phyloP scores from a whole-genome alignment of 2,797 vertebrate genomes.

The Gephyroberyx darwinii region DNA sequence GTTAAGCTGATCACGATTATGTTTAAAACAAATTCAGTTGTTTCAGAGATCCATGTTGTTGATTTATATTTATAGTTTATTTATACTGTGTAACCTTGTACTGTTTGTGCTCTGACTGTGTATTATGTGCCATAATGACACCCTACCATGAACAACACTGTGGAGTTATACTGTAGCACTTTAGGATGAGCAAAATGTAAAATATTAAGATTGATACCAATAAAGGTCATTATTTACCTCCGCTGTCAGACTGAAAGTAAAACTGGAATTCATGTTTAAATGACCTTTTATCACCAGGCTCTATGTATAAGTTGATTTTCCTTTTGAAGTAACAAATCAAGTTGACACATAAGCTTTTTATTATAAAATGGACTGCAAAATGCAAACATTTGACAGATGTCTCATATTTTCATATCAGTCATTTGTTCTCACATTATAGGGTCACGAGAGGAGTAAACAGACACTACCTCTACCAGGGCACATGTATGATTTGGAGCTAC shows the following conservation, averaged over 20 bases:
- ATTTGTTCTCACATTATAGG: slow-evolving; percentile 49
- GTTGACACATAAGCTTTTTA: slow-evolving; percentile 32
- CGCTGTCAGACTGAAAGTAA: neutral
- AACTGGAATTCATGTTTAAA: too few species aligned
- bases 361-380: slow-evolving; percentile 56
- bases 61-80: slow-evolving; percentile 49
- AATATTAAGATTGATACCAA: slow-evolving; percentile 69
- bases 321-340: slow-evolving; percentile 26
- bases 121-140: slow-evolving; percentile 72
- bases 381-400: neutral
- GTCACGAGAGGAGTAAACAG: too few species aligned
- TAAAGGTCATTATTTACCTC: slow-evolving; percentile 68
- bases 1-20: slow-evolving; percentile 27
- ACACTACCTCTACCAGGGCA: neutral
- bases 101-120: slow-evolving; percentile 32
- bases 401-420: neutral
- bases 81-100: slow-evolving; percentile 51
- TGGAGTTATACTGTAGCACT: slow-evolving; percentile 72
- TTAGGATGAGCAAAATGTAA: slow-evolving; percentile 60
- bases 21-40: slow-evolving; percentile 32
- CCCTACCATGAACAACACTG: slow-evolving; percentile 58
- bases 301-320: slow-evolving; percentile 7
- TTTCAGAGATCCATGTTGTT: slow-evolving; percentile 38
- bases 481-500: neutral
- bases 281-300: too few species aligned